Base-by-base conservation (phyloP, 2,888 invertebrate species). In the Dicyrtomina minuta region DNA sequence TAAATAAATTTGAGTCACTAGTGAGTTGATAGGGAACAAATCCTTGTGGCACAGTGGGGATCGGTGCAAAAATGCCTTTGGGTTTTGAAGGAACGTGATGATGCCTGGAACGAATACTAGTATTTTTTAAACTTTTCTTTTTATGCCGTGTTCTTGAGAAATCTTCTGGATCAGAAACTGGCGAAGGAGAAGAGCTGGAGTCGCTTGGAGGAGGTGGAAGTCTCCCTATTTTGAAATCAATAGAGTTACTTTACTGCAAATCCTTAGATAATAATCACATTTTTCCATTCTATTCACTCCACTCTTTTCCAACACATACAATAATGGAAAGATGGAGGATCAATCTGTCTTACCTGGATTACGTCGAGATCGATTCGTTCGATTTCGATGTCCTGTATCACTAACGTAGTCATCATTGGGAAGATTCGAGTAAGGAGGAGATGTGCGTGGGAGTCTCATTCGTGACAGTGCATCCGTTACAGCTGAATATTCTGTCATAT, bases 391-490 rank as follows among this genome's bases (percentile, higher is more conserved):
- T 13, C 76, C 78, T 43, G 78, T 78, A 44, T 78, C 78, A 66
- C 75, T 75, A 13, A 78, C 78, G 66, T 78, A 78, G 66, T 78
- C 78, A 20, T 78, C 78, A 67, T 68, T 77, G 33, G 75, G 74
- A 53, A 77, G 73, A 71, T 76, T 76, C 20, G 76, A 74, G 67
- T 77, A 77, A 27, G 77, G 77, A 10, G 77, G 77, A 20, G 77
- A 77, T 49, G 76, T 76, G 15, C 74, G 68, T 44, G 77, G 77
- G 56, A 74, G 72, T 79, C 77, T 78, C 79, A 76, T 80, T 75
- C 78, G 79, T 66, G 79, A 80, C 68, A 83, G 79, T 15, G 82
- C 82, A 76, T 82, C 81, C 43, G 82, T 81, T 64, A 83, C 81
- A 72, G 81, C 81, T 66, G 80, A 79, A 77, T 80, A 83, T 73